A percentile compares a stretch with the other conserved stretches of the same genome.
These are phyloP conservation scores for Oryzias javanicus DNA, from an alignment of 2,113 vertebrate genomes.

Conservation along the genomic window DNA sequence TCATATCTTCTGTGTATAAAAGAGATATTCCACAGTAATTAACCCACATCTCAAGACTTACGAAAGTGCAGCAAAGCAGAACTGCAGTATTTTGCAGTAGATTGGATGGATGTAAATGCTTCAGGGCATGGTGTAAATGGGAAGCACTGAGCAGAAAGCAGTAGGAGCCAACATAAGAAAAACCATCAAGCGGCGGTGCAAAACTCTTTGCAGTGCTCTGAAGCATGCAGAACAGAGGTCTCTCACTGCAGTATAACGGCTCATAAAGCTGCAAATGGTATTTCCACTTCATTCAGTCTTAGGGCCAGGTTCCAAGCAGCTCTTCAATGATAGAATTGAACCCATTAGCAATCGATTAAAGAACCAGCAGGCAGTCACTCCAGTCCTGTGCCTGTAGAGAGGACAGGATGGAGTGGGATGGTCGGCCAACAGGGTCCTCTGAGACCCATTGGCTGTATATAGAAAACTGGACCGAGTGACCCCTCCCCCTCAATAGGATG, in stretches of 20 bases:
- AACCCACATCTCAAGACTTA: constrained; percentile 48
- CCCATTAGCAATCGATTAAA: constrained; percentile 84
- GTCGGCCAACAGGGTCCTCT: constrained; percentile 33
- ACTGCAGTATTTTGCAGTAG: constrained; percentile 60
- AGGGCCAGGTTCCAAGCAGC: constrained; percentile 78
- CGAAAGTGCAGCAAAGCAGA: constrained; percentile 68
- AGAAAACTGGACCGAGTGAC: too few species aligned
- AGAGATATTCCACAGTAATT: constrained; percentile 58
- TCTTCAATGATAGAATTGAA: constrained; percentile 75
- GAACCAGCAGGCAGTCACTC: constrained; percentile 77
- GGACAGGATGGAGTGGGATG: constrained; percentile 30
- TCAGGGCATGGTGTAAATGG: constrained; percentile 68
- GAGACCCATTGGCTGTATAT: background rate
- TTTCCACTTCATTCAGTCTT: constrained; percentile 81
- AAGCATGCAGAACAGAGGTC: constrained; percentile 79
- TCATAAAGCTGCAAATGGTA: constrained; percentile 82
- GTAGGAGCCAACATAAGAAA: constrained; percentile 65
- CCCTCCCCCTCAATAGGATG: too few species aligned
- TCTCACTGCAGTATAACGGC: constrained; percentile 79
- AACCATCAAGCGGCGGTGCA: constrained; percentile 75
- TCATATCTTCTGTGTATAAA: constrained; percentile 36
- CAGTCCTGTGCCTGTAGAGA: constrained; percentile 55
- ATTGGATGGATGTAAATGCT: constrained; percentile 71
- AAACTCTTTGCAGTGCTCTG: constrained; percentile 70
- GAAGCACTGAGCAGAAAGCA: constrained; percentile 70